Conservation (phyloP, 2,797 vertebrate species). For the Microcaecilia unicolor region DNA sequence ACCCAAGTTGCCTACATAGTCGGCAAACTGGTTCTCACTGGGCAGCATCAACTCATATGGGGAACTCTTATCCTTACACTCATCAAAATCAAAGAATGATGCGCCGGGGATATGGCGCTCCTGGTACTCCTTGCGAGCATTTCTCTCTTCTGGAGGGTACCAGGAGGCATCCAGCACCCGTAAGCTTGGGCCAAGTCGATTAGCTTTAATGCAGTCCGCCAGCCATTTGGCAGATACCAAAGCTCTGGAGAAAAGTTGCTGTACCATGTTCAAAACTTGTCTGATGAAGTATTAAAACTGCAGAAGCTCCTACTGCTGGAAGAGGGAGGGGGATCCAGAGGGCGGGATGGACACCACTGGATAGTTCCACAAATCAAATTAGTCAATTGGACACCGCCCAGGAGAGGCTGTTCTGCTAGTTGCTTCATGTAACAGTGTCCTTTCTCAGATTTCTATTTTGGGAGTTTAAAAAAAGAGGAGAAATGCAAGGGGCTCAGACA, state of each 20-base stretch:
- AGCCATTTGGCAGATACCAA: slow-evolving; percentile 79
- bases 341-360: too few relatives aligned
- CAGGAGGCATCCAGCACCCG: slow-evolving; percentile 77
- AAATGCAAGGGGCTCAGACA: too few relatives aligned
- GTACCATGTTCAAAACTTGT: slow-evolving; percentile 55
- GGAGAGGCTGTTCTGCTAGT: too few relatives aligned
- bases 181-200: slow-evolving; percentile 55
- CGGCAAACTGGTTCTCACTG: slow-evolving; percentile 54
- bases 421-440: too few relatives aligned
- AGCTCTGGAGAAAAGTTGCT: slow-evolving; percentile 49
- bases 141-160: slow-evolving; percentile 66
- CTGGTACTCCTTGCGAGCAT: slow-evolving; percentile 67
- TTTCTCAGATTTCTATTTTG: too few relatives aligned
- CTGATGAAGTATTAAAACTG: too few relatives aligned
- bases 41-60: slow-evolving; percentile 80
- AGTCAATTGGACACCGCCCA: too few relatives aligned
- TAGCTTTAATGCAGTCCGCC: slow-evolving; percentile 54
- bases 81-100: slow-evolving; percentile 82
- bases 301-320: too few relatives aligned
- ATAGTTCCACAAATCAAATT: too few relatives aligned
- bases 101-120: slow-evolving; percentile 76
- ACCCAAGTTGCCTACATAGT: slow-evolving; percentile 72
- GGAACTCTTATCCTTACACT: slow-evolving; percentile 64
- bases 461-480: too few relatives aligned
- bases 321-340: too few relatives aligned